Base-by-base conservation (phyloP, 2,888 invertebrate species). In the Lottia gigantea region DNA sequence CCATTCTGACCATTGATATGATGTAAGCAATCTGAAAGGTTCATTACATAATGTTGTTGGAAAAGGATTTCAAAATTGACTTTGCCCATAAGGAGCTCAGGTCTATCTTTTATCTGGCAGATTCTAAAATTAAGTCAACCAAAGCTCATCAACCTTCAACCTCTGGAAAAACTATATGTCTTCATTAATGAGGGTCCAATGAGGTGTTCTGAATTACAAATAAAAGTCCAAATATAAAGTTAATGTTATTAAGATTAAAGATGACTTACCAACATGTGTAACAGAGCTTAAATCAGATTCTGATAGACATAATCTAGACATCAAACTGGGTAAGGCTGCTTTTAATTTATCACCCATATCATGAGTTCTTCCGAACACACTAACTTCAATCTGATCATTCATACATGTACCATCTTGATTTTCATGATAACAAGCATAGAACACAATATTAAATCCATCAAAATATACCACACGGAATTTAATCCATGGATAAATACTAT, bases 401-500 rank as follows among this genome's bases (percentile, higher is more conserved):
- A 19, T 23, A 55, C 55, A 55, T n/a, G 55, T 23, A 23, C 55
- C 55, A 23, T 55, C 55, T 23, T 19, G 16, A 15, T 55, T n/a
- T 11, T 23, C 55, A 23, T 23, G 19, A 55, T 55, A 55, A 55
- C 55, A 55, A 11, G 55, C 55, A 23, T 55, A 55, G 12, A 23
- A 55, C 55, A 55, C 23, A 12, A 55, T 3, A 14, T 55, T 55
- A 19, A 55, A 55, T 23, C 55, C 55, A 55, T 55, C 55, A 55
- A 55, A 55, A 55, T 55, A 55, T 11, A 55, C 55, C n/a, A 23
- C 23, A 55, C 55, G 55, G 55, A 55, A 55, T 55, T 11, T 55
- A 55, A 55, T 14, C 55, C 55, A 55, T 1, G 55, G 55, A 55
- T 55, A 55, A 23, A 55, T 55, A 55, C 55, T 55, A 55, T 55